A percentile compares a stretch with the other conserved stretches of the same genome.
Evolutionary conservation across 2,113 vertebrate species (phyloP).

Genomic region (Alligator mississippiensis): DNA sequence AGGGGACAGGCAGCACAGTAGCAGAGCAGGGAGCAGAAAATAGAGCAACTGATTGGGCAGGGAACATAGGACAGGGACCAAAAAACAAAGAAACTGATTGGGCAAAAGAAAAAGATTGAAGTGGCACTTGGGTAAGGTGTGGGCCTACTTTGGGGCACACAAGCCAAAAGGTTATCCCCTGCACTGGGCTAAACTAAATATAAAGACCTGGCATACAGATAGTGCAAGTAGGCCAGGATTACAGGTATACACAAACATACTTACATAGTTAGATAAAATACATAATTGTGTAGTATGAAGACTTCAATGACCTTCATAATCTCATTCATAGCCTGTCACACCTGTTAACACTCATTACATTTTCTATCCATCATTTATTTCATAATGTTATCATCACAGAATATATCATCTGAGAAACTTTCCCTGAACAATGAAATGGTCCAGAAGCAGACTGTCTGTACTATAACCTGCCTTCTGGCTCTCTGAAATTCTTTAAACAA

Average conservation of each 20-base stretch:
- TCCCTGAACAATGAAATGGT: constrained; percentile 43
- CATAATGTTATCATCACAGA: constrained; percentile 6
- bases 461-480: constrained; percentile 9
- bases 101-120: too few relatives aligned
- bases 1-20: too few relatives aligned
- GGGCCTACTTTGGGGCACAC: too few relatives aligned
- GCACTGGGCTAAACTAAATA: not conserved
- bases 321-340: not conserved
- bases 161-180: too few relatives aligned
- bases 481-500: constrained; percentile 31
- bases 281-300: not conserved
- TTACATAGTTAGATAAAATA: not conserved
- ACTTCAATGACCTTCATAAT: constrained; percentile 11
- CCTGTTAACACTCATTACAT: constrained; percentile 22
- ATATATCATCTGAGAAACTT: constrained; percentile 48
- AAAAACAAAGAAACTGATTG: too few relatives aligned
- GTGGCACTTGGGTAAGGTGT: too few relatives aligned
- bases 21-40: too few relatives aligned
- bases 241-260: not conserved
- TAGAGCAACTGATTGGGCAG: too few relatives aligned
- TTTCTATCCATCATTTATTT: constrained; percentile 19
- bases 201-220: not conserved
- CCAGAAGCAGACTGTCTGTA: constrained; percentile 26
- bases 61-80: too few relatives aligned
- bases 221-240: too few relatives aligned